These are phyloP conservation scores for Drosophila stalkeri DNA, from an alignment of 2,888 invertebrate species.

Conservation along the genomic window DNA sequence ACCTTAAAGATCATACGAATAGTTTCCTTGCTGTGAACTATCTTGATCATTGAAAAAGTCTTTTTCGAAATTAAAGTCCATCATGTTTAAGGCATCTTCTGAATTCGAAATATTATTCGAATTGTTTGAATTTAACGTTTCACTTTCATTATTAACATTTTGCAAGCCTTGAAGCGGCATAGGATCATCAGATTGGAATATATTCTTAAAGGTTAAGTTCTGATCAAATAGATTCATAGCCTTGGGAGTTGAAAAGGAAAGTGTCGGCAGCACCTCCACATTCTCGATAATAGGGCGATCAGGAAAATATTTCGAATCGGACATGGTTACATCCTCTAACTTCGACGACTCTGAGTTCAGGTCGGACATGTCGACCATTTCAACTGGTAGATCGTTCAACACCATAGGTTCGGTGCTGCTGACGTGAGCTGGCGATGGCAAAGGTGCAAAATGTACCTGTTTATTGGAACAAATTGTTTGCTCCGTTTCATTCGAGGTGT, in stretches of 20 bases:
- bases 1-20: slow-evolving; percentile 1
- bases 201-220: not conserved
- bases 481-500: not conserved
- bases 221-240: not conserved
- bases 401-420: not conserved
- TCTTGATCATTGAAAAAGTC: slow-evolving; percentile 6
- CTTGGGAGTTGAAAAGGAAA: not conserved
- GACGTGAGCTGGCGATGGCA: slow-evolving; percentile 9
- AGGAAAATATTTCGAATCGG: not conserved
- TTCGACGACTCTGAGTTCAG: not conserved
- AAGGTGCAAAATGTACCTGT: slow-evolving; percentile 33
- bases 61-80: not conserved
- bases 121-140: not conserved
- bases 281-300: slow-evolving; percentile 2
- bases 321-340: not conserved
- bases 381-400: not conserved
- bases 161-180: not conserved
- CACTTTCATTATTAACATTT: not conserved
- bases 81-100: not conserved
- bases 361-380: not conserved
- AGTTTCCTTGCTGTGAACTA: not conserved
- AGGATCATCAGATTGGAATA: not conserved
- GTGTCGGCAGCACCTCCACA: slow-evolving; percentile 16
- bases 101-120: not conserved
- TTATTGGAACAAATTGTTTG: slow-evolving; percentile 9